A percentile compares a stretch with the other conserved stretches of the same genome.
Evolutionary conservation across 2,113 vertebrate species (phyloP).

Genomic region (Hyla sarda): DNA sequence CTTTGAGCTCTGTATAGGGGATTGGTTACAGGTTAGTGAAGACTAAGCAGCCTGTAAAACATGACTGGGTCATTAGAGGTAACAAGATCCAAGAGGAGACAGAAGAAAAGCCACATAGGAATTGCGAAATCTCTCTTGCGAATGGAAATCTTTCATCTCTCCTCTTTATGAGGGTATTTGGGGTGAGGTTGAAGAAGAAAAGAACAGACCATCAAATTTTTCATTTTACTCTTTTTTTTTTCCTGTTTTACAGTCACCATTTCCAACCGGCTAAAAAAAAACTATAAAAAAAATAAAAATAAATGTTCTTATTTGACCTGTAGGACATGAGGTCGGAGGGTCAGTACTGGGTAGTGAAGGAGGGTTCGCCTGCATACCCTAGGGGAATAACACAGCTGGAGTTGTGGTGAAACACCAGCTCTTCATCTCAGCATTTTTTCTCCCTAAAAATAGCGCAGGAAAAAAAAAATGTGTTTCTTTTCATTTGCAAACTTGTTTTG

Average conservation of each 20-base stretch:
- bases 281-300: slow-evolving; percentile 5
- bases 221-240: slow-evolving; percentile 42
- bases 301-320: slow-evolving; percentile 49
- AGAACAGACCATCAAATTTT: slow-evolving; percentile 54
- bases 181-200: slow-evolving; percentile 56
- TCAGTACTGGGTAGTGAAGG: slow-evolving; percentile 46
- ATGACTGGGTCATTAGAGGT: slow-evolving; percentile 54
- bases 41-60: background rate
- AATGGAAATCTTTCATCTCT: slow-evolving; percentile 58
- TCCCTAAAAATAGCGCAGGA: slow-evolving; percentile 53
- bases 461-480: slow-evolving; percentile 46
- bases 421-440: slow-evolving; percentile 52
- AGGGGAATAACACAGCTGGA: slow-evolving; percentile 55
- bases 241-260: slow-evolving; percentile 16
- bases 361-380: slow-evolving; percentile 32
- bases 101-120: slow-evolving; percentile 46
- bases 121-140: slow-evolving; percentile 55
- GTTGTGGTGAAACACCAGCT: slow-evolving; percentile 48
- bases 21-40: slow-evolving; percentile 31
- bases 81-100: slow-evolving; percentile 51
- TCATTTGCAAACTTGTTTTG: slow-evolving; percentile 49
- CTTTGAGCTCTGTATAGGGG: background rate
- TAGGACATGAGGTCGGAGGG: slow-evolving; percentile 33
- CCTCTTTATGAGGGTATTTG: slow-evolving; percentile 52
- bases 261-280: slow-evolving; percentile 38